Evolutionary conservation across 1,140 invertebrate species (phyloP).

Genomic region (roundworm (Caenorhabditis elegans)): WBcel235 BX284603.4:5762501-5763000

Average conservation of each 20-base stretch:
- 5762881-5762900: slow-evolving; percentile 60
- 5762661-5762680: slow-evolving; percentile 59
- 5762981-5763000: slow-evolving; percentile 38
- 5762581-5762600: slow-evolving; percentile 3
- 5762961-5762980: slow-evolving; percentile 55
- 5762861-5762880: slow-evolving; percentile 61
- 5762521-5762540: slow-evolving; percentile 35
- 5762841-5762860: slow-evolving; percentile 58
- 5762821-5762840: slow-evolving; percentile 49
- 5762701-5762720: slow-evolving; percentile 55
- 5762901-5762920: not conserved
- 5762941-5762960: slow-evolving; percentile 64
- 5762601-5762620: slow-evolving; percentile 43
- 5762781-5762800: slow-evolving; percentile 62
- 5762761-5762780: slow-evolving; percentile 59
- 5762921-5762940: slow-evolving; percentile 15
- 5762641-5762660: slow-evolving; percentile 45
- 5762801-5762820: slow-evolving; percentile 53
- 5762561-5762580: slow-evolving; percentile 37
- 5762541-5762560: slow-evolving; percentile 25
- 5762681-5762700: slow-evolving; percentile 61
- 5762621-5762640: slow-evolving; percentile 62
- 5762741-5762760: slow-evolving; percentile 56
- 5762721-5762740: slow-evolving; percentile 65
- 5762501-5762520: slow-evolving; percentile 37